Evolutionary conservation across 2,113 vertebrate genomes (phyloP).

Genomic region (Strix aluco): DNA sequence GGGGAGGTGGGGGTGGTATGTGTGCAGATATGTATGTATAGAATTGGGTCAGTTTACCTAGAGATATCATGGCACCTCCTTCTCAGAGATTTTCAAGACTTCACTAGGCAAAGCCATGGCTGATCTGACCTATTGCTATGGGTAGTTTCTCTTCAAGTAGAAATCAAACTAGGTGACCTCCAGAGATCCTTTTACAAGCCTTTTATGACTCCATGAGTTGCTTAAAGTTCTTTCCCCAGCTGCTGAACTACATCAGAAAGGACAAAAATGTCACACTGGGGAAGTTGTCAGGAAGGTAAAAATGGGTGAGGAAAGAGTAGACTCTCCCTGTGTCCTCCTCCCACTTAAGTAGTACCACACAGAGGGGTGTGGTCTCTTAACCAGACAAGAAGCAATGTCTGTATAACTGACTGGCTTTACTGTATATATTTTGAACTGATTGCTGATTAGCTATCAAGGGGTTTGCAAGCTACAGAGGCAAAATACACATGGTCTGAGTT

Average conservation of each 20-base stretch:
- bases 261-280: neutral
- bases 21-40: neutral
- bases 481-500: neutral
- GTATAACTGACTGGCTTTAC: neutral
- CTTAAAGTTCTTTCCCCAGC: neutral
- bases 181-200: neutral
- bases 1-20: too few relatives aligned
- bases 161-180: neutral
- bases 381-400: neutral
- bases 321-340: accelerated
- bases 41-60: neutral
- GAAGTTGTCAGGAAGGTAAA: neutral
- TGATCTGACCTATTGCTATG: neutral
- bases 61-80: neutral
- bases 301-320: neutral
- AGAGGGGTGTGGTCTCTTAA: neutral
- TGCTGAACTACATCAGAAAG: neutral
- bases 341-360: neutral
- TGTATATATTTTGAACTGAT: neutral
- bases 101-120: neutral
- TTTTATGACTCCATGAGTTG: neutral
- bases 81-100: neutral
- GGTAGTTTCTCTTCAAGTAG: neutral
- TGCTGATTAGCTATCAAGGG: neutral
- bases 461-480: neutral